Evolutionary conservation across 2,113 vertebrate species (phyloP).

Genomic region (Chauna torquata): DNA sequence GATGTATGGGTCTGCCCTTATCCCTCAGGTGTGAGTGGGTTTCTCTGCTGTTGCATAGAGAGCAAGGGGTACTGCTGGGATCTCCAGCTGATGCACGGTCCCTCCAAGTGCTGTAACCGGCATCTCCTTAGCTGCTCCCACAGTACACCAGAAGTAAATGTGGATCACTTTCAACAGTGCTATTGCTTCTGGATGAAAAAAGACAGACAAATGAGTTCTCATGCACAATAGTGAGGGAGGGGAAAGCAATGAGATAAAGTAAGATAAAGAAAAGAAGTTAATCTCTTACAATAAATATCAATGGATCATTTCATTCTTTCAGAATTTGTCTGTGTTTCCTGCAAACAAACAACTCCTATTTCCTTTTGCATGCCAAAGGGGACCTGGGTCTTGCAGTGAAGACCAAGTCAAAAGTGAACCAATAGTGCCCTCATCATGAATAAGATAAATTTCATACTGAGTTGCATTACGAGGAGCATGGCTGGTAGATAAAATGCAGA

Average conservation of each 20-base stretch:
- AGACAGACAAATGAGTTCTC: not conserved
- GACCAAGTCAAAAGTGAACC: not conserved
- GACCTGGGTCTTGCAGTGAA: not conserved
- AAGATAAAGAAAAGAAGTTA: not conserved
- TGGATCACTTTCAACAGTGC: fast-evolving
- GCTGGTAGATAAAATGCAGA: not conserved
- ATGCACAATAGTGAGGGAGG: fast-evolving
- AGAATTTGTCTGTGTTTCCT: not conserved
- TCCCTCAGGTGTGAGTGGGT: not conserved
- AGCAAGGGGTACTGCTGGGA: not conserved
- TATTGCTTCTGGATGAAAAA: not conserved
- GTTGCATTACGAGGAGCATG: fast-evolving
- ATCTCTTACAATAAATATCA: not conserved
- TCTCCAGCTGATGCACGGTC: not conserved
- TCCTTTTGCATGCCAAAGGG: not conserved
- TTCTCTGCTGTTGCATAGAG: not conserved
- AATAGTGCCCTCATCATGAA: not conserved
- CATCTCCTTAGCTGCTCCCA: not conserved
- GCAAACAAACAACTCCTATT: not conserved
- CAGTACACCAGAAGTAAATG: not conserved
- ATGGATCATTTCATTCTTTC: not conserved
- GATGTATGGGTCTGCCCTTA: too few relatives aligned
- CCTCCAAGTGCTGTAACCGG: not conserved
- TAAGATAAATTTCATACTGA: not conserved
- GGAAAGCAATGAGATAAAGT: not conserved